Conservation (phyloP, 2,888 invertebrate species). For the Elmis aenea region DNA sequence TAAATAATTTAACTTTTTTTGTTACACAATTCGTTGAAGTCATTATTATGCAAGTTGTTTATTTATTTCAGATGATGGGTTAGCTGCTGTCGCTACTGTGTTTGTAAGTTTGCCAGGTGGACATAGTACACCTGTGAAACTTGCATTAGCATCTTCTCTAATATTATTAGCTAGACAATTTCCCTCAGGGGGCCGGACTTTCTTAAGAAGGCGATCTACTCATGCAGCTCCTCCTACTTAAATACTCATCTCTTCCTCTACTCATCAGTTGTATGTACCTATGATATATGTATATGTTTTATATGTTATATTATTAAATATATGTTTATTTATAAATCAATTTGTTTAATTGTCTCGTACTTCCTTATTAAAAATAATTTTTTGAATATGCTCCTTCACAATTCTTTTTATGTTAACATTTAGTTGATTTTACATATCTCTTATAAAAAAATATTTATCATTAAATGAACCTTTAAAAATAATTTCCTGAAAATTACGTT, state of each 20-base stretch:
- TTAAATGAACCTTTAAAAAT: too few relatives aligned
- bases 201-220: slow-evolving; percentile 55
- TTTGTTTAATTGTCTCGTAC: slow-evolving; percentile 26
- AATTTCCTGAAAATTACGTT: too few relatives aligned
- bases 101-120: slow-evolving; percentile 88
- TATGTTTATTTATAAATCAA: slow-evolving; percentile 38
- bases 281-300: too few relatives aligned
- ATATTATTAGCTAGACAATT: slow-evolving; percentile 64
- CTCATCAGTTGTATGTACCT: slow-evolving; percentile 31
- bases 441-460: too few relatives aligned
- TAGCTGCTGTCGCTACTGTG: slow-evolving; percentile 88
- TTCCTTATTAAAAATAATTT: too few relatives aligned
- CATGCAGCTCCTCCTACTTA: slow-evolving; percentile 49
- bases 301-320: slow-evolving; percentile 35
- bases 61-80: slow-evolving; percentile 62
- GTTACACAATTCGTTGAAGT: too few relatives aligned
- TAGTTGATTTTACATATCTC: too few relatives aligned
- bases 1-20: too few relatives aligned
- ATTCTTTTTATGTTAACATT: too few relatives aligned
- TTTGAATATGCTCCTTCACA: too few relatives aligned
- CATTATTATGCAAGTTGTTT: too few relatives aligned
- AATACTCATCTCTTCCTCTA: slow-evolving; percentile 25
- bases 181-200: slow-evolving; percentile 52
- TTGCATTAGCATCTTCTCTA: slow-evolving; percentile 76
- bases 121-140: slow-evolving; percentile 67